Percentiles rank a stretch among this genome's conserved stretches.
Conservation (phyloP, 2,888 invertebrate genomes). For the Drosophila quinaria region DNA sequence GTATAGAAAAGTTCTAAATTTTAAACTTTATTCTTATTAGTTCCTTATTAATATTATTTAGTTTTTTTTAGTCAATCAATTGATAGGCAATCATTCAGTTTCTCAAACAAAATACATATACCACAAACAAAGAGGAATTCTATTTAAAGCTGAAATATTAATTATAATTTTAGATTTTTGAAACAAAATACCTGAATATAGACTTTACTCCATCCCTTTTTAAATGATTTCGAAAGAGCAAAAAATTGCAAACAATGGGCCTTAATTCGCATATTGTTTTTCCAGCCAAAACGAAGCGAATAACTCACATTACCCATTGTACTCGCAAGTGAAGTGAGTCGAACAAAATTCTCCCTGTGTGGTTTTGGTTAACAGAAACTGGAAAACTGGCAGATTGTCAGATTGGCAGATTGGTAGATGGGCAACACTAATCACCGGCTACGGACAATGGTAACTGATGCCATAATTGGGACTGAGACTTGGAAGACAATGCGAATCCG, state of each 20-base stretch:
- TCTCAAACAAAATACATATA: neutral
- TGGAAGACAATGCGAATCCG: constrained; percentile 43
- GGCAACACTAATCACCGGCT: constrained; percentile 36
- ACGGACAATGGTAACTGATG: constrained; percentile 53
- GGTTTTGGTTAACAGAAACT: constrained; percentile 16
- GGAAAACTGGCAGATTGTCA: constrained; percentile 20
- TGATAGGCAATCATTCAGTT: neutral
- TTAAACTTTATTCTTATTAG: neutral
- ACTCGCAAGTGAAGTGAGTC: neutral
- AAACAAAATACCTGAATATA: neutral
- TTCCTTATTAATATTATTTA: too few species aligned
- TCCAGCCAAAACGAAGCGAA: constrained; percentile 16
- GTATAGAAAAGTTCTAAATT: too few species aligned
- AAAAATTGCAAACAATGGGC: constrained; percentile 31
- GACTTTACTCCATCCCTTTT: neutral
- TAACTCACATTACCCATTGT: constrained; percentile 57
- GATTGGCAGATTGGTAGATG: constrained; percentile 23
- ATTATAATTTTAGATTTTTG: neutral
- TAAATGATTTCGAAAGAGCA: constrained; percentile 3
- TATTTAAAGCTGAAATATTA: neutral
- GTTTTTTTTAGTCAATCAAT: neutral
- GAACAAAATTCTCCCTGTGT: constrained; percentile 13
- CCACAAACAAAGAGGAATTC: neutral
- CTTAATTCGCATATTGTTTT: constrained; percentile 40
- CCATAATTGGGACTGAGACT: constrained; percentile 49